phyloP scores from a whole-genome alignment of 53 echinoderm and acorn worm species.

The Antedon mediterranea region DNA sequence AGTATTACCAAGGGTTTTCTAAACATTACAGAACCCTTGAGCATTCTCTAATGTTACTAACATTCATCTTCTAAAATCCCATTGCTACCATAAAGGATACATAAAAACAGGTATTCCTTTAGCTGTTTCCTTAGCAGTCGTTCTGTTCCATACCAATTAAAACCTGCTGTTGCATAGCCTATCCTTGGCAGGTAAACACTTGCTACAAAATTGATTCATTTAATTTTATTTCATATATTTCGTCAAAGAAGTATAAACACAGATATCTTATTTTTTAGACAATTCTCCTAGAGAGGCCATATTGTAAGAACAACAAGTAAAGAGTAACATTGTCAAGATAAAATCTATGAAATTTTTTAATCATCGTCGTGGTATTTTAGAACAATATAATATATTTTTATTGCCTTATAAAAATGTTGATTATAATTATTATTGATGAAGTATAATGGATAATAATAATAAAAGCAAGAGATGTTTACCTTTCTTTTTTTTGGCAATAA shows the following conservation, averaged over 20 bases:
- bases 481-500: conserved; percentile 40
- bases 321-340: not conserved
- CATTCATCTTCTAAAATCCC: no score
- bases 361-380: no score
- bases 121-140: conserved; percentile 70
- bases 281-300: no score
- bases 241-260: not conserved
- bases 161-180: conserved; percentile 85
- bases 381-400: no score
- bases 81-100: conserved; percentile 89
- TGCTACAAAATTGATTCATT: conserved; percentile 23
- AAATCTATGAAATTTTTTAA: not conserved
- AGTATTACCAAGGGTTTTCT: no score
- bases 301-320: not conserved
- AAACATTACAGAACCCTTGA: no score
- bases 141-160: conserved; percentile 99
- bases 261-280: not conserved
- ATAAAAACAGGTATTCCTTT: conserved; percentile 71
- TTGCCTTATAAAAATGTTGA: no score
- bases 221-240: not conserved
- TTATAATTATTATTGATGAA: no score
- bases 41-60: no score
- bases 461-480: conserved; percentile 14
- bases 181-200: conserved; percentile 88
- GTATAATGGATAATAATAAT: no score